Evolutionary conservation across 2,888 invertebrate species (phyloP).

Genomic region (Ferrisia virgata): DNA sequence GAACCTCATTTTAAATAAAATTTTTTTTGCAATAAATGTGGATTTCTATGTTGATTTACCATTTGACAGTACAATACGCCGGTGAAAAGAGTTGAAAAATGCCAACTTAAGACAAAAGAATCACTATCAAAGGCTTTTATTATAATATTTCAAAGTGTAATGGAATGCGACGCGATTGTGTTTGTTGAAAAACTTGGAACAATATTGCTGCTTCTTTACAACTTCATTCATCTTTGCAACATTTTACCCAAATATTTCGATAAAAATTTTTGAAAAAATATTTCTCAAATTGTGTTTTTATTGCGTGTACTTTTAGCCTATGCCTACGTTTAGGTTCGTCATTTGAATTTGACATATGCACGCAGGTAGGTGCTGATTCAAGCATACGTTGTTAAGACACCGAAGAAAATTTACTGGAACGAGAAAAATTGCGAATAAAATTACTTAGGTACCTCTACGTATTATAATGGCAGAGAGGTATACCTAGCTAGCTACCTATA

Average conservation of each 20-base stretch:
- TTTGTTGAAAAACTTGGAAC: not conserved
- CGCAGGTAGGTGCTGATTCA: not conserved
- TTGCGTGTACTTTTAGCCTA: no score
- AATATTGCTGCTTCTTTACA: not conserved
- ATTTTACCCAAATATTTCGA: not conserved
- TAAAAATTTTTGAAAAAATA: not conserved
- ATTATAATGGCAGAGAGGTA: not conserved
- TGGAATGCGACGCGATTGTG: not conserved
- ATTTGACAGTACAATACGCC: not conserved
- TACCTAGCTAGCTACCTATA: not conserved
- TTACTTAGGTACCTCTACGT: not conserved
- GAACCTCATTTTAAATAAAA: not conserved
- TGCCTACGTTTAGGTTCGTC: not conserved
- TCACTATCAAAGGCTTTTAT: constrained; percentile 11
- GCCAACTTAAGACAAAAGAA: not conserved
- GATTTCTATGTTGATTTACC: not conserved
- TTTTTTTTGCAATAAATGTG: not conserved
- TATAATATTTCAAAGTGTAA: constrained; percentile 9
- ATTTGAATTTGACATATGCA: not conserved
- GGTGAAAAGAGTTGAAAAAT: not conserved
- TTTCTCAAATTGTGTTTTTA: no score
- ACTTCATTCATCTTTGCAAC: not conserved
- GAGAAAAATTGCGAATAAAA: not conserved
- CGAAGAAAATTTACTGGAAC: not conserved
- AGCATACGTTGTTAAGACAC: no score